Evolutionary conservation across 2,888 invertebrate genomes (phyloP).

Genomic region (Arge pagana): DNA sequence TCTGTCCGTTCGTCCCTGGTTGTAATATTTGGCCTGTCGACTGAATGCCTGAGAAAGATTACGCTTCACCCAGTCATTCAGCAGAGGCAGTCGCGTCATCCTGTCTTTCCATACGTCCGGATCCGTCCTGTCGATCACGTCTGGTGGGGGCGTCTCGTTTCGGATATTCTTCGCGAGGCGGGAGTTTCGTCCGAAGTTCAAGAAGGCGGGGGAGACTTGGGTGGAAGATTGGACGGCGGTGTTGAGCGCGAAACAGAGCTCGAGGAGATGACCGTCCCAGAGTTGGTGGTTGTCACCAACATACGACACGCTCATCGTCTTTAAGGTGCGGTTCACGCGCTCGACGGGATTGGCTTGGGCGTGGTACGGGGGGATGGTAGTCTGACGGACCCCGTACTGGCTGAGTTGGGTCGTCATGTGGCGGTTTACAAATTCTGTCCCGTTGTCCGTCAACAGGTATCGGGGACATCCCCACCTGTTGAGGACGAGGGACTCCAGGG

Average conservation of each 20-base stretch:
- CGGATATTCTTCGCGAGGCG: too few relatives aligned
- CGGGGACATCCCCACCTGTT: conserved; percentile 31
- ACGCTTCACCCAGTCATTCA: too few relatives aligned
- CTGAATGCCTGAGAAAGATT: too few relatives aligned
- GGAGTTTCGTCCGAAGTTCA: conserved; percentile 21
- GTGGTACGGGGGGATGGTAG: conserved; percentile 18
- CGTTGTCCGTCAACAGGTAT: conserved; percentile 34
- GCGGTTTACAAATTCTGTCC: conserved; percentile 29
- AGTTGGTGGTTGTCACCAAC: conserved; percentile 26
- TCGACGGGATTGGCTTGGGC: conserved; percentile 35
- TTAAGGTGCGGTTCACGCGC: conserved; percentile 30
- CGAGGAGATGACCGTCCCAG: conserved; percentile 30
- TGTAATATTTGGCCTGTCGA: too few relatives aligned
- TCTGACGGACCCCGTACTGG: conserved; percentile 9
- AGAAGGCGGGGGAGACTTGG: conserved; percentile 24
- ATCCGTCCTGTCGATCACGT: too few relatives aligned
- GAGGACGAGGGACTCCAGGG: conserved; percentile 27
- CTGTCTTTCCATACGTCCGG: too few relatives aligned
- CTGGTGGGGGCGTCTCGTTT: too few relatives aligned
- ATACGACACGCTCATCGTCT: conserved; percentile 30
- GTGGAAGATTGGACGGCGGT: conserved; percentile 27
- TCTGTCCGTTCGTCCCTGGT: too few relatives aligned
- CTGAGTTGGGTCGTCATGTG: not conserved
- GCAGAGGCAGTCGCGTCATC: too few relatives aligned
- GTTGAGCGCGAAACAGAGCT: conserved; percentile 28